Percentiles rank a stretch among this genome's conserved stretches.
Conservation (phyloP, 2,888 invertebrate genomes). For the Synergus itoensis region DNA sequence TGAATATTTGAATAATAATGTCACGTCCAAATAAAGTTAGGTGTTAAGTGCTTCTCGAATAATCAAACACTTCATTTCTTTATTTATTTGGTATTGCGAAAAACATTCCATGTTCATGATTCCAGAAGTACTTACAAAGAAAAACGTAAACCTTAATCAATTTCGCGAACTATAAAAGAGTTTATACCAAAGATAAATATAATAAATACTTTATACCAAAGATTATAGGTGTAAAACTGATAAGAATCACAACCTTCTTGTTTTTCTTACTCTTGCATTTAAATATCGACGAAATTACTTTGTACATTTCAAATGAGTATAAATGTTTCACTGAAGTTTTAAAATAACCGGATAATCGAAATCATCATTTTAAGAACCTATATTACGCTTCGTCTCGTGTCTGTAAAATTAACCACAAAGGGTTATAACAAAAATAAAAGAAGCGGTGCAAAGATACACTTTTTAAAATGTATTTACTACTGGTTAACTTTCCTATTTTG, state of each 20-base stretch:
- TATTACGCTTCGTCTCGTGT: constrained; percentile 16
- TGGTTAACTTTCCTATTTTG: neutral
- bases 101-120: constrained; percentile 35
- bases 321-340: constrained; percentile 10
- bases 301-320: constrained; percentile 41
- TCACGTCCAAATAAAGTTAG: constrained; percentile 22
- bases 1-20: constrained; percentile 34
- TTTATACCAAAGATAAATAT: constrained; percentile 42
- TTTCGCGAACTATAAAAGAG: constrained; percentile 29
- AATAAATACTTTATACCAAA: constrained; percentile 42
- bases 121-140: constrained; percentile 34
- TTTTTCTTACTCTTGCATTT: constrained; percentile 31
- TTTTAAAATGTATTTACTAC: constrained; percentile 48
- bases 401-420: constrained; percentile 59
- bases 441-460: constrained; percentile 56
- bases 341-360: constrained; percentile 17
- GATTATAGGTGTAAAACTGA: constrained; percentile 35
- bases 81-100: constrained; percentile 39
- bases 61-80: constrained; percentile 37
- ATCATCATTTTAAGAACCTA: constrained; percentile 27
- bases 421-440: constrained; percentile 61
- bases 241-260: constrained; percentile 33
- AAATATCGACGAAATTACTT: constrained; percentile 38
- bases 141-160: constrained; percentile 22
- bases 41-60: constrained; percentile 34